These are phyloP conservation scores for Myiozetetes cayanensis DNA, from an alignment of 2,113 vertebrate species.

Conservation along the genomic window DNA sequence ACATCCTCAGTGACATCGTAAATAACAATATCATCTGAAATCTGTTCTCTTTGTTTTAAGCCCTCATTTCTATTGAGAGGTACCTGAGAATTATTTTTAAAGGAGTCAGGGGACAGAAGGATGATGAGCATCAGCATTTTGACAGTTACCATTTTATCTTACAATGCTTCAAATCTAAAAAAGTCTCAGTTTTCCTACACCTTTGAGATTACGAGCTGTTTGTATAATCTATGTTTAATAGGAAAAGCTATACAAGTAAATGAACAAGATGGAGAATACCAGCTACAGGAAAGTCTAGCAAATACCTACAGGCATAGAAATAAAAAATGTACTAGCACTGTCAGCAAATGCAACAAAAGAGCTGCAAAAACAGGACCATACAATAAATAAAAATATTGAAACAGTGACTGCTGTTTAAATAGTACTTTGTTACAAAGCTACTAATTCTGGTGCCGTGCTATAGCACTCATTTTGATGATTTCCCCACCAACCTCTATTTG, in stretches of 20 bases:
- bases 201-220: background rate
- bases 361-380: background rate
- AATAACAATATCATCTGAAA: constrained; percentile 91
- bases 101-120: background rate
- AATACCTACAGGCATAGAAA: background rate
- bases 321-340: background rate
- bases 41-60: constrained; percentile 79
- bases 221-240: background rate
- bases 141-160: background rate
- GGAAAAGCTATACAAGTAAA: background rate
- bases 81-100: constrained; percentile 61
- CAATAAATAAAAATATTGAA: background rate
- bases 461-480: background rate
- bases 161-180: background rate
- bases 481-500: background rate
- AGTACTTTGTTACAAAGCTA: background rate
- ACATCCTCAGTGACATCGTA: constrained; percentile 87
- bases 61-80: constrained; percentile 77
- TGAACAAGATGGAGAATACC: background rate
- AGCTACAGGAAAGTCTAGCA: background rate
- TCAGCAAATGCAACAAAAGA: background rate
- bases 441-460: background rate
- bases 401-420: background rate
- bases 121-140: background rate
- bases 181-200: background rate